Base-by-base conservation (phyloP, 92 coral and sea anemone genomes). In the Epizoanthus scotinus region DNA sequence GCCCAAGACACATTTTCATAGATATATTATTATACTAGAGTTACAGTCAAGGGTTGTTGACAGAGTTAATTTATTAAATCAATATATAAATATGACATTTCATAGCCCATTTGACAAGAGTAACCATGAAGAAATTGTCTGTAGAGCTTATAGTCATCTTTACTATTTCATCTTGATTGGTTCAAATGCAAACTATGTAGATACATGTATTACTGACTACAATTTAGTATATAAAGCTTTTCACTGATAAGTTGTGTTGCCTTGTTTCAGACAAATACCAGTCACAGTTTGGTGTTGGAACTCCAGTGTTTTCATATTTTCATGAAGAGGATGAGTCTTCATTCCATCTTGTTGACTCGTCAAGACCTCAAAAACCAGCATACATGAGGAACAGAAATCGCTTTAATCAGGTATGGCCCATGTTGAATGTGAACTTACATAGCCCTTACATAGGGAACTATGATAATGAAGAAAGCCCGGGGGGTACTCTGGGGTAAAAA, bases 291-390 rank as follows among this genome's bases (percentile, higher is more conserved):
- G 99, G 99, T 63, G 86, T 95, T 74, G 99, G 99, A 66, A 96
- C 85, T 71, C 99, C 94, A 86, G 91, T 91, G 82, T 96, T 91
- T 70, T 94, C 99, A 10, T 96, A 96, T 66, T 96, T 87, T 81
- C 99, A 96, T 49, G 99, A 96, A n/a, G 98, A 93, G 66, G 99
- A 96, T 78, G 99, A 96, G 78, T 89, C 99, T 2, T 91, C 96
- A 19, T 96, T 96, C 65, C 99, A 96, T 54, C 90, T 96, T 31
- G 99, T 96, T 53, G 99, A 96, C 62, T 93, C 98, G 29, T 93
- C 98, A 66, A 87, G 98, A 24, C 97, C 99, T 42, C 99, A 96
- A 63, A 90, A 93, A 28, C 99, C 99, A 67, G 88, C 90, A 20
- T 96, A 96, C 61, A 87, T 88, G 91, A 86, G 98, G 67, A 96